Conservation (phyloP, 1,140 invertebrate genomes). For the Antheraea pernyi region DNA sequence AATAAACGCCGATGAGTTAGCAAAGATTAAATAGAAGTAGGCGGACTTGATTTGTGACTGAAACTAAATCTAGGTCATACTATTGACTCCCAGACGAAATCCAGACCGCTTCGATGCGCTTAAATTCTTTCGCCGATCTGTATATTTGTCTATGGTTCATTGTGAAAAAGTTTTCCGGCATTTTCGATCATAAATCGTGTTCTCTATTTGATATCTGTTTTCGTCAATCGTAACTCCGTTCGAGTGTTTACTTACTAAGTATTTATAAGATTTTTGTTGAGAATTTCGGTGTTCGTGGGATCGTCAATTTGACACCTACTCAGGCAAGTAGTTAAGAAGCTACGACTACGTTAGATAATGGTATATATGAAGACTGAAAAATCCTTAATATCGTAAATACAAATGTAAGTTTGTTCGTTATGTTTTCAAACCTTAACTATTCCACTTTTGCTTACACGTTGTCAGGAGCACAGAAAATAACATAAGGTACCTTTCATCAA, state of each 20-base stretch:
- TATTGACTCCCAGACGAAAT: background rate
- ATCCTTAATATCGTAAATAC: too few species aligned
- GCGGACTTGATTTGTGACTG: slow-evolving; percentile 1
- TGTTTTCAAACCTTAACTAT: too few species aligned
- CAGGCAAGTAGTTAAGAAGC: too few species aligned
- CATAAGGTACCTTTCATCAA: too few species aligned
- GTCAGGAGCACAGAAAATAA: too few species aligned
- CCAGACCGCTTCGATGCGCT: background rate
- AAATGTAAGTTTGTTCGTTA: too few species aligned
- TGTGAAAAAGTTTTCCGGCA: slow-evolving; percentile 1
- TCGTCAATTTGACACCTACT: too few species aligned
- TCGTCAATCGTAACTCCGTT: background rate
- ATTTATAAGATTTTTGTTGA: background rate
- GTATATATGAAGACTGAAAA: too few species aligned
- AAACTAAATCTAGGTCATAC: background rate
- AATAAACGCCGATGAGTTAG: background rate
- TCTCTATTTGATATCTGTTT: background rate
- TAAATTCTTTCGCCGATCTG: background rate
- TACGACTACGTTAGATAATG: too few species aligned
- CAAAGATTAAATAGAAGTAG: background rate
- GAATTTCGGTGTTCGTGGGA: too few species aligned
- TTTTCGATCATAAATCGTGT: background rate
- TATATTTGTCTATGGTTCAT: background rate
- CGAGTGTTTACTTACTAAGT: background rate
- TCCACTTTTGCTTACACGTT: too few species aligned